A percentile compares a stretch with the other conserved stretches of the same genome.
Conservation (phyloP, 2,113 vertebrate species). For the Corythoichthys intestinalis region DNA sequence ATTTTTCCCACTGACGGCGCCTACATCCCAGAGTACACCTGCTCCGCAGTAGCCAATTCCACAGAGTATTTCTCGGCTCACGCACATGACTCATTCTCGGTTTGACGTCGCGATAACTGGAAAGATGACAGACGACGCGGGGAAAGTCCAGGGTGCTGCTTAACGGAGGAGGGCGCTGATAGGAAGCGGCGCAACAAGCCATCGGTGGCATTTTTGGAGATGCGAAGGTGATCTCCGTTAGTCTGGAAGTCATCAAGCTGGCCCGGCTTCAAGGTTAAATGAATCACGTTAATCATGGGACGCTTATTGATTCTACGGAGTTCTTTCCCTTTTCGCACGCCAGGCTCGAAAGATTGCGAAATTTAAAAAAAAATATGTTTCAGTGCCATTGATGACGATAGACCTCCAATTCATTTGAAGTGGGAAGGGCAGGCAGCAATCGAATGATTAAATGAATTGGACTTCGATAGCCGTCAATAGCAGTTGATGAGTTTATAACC, state of each 20-base stretch:
- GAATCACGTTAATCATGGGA: neutral
- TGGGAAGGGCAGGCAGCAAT: no score
- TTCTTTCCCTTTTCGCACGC: neutral
- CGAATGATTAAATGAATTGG: no score
- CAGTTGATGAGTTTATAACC: no score
- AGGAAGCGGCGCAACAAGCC: constrained; percentile 9
- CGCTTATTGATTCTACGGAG: neutral
- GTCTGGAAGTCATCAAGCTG: constrained; percentile 41
- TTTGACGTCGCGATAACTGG: neutral
- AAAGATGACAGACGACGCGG: neutral
- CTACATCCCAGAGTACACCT: neutral
- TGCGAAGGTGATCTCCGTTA: constrained; percentile 16
- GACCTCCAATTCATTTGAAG: neutral
- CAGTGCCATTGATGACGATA: no score
- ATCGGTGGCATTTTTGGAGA: constrained; percentile 16
- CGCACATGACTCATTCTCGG: neutral
- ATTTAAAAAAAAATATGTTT: neutral
- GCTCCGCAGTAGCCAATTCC: neutral
- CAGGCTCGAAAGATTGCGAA: no score
- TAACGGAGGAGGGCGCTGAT: neutral
- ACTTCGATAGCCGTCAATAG: no score
- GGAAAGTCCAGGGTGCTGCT: neutral
- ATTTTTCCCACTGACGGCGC: neutral
- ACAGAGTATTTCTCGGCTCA: neutral
- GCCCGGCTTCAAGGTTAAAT: neutral